Conservation (phyloP, 2,888 invertebrate genomes). For the Drosophila vallismaia region DNA sequence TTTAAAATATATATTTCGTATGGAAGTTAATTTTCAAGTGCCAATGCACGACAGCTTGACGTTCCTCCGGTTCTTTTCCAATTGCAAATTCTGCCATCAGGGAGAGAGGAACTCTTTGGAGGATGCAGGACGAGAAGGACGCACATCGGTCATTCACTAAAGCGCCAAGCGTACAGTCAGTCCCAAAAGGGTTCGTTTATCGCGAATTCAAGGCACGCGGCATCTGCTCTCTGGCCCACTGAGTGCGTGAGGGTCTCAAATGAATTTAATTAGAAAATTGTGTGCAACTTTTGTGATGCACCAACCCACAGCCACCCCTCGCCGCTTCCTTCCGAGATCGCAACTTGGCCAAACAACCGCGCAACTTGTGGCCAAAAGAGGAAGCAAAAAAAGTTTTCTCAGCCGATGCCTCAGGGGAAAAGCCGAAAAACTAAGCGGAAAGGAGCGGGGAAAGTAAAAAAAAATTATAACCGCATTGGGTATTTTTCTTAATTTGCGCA, state of each 20-base stretch:
- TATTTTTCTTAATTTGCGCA: slow-evolving; percentile 71
- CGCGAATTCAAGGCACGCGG: slow-evolving; percentile 67
- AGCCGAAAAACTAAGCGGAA: slow-evolving; percentile 41
- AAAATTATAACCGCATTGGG: slow-evolving; percentile 68
- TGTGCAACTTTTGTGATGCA: slow-evolving; percentile 63
- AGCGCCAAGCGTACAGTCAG: slow-evolving; percentile 32
- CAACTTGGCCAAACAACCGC: slow-evolving; percentile 44
- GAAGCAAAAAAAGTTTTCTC: slow-evolving; percentile 47
- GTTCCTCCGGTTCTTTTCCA: slow-evolving; percentile 41
- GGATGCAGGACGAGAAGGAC: background rate
- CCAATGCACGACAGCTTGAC: slow-evolving; percentile 11
- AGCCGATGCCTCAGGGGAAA: slow-evolving; percentile 24
- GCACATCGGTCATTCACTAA: slow-evolving; percentile 48
- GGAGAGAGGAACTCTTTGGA: background rate
- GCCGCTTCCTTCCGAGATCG: slow-evolving; percentile 23
- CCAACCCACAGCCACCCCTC: slow-evolving; percentile 11
- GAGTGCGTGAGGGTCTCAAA: slow-evolving; percentile 79
- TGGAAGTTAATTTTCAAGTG: background rate
- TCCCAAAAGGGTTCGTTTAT: slow-evolving; percentile 35
- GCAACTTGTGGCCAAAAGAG: slow-evolving; percentile 50
- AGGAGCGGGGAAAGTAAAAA: slow-evolving; percentile 11
- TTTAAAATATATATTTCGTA: no score
- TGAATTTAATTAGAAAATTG: slow-evolving; percentile 81
- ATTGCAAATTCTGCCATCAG: slow-evolving; percentile 45
- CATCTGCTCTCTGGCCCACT: slow-evolving; percentile 38